Conservation (phyloP, 2,113 vertebrate species). For the Prunella himalayana region DNA sequence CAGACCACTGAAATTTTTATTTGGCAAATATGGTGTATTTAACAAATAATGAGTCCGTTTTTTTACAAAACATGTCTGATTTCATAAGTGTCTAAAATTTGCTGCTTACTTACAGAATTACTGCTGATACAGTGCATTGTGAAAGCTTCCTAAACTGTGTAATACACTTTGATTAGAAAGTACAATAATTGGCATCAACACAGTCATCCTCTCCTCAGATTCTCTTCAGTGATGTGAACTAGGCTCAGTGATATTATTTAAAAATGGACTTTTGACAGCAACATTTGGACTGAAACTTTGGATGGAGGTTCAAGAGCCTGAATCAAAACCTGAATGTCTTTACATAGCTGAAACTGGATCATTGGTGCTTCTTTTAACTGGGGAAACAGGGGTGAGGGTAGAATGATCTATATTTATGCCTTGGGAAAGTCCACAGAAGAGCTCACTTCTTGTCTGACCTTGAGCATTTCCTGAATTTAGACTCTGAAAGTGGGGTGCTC, state of each 20-base stretch:
- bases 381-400: accelerated
- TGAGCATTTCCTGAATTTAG: not conserved
- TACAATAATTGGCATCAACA: not conserved
- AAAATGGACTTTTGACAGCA: not conserved
- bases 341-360: not conserved
- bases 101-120: not conserved
- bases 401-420: not conserved
- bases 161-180: not conserved
- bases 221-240: not conserved
- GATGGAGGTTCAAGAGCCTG: not conserved
- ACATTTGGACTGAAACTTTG: not conserved
- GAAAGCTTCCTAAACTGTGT: not conserved
- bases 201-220: not conserved
- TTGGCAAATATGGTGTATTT: not conserved
- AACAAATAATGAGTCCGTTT: not conserved
- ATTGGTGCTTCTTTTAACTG: not conserved
- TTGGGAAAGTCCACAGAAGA: not conserved
- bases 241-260: not conserved
- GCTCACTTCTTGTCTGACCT: not conserved
- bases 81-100: not conserved
- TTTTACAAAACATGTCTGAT: not conserved
- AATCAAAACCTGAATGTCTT: not conserved
- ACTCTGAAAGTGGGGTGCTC: not conserved
- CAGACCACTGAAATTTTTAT: not conserved
- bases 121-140: not conserved